Evolutionary conservation across 2,888 invertebrate species (phyloP), one percentile per base, ranked within the genome.

Genomic region (Chamaedrilus cognettii): DNA sequence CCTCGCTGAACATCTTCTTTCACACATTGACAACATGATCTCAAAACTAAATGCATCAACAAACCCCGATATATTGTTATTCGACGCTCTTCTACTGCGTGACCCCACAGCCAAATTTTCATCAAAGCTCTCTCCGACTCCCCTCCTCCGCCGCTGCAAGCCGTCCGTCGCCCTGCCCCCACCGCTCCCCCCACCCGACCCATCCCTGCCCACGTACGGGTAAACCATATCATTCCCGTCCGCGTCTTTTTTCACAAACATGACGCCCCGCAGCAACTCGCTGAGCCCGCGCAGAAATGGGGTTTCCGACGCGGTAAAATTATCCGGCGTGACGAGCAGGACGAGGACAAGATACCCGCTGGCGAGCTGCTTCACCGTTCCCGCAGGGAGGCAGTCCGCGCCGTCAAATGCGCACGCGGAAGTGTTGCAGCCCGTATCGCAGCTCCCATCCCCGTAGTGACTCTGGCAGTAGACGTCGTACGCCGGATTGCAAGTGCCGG

Each of bases 401-500:
- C 98, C 98, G 78, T 99, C 99, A 94, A 96, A 98, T 80, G 94
- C 94, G 84, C 99, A 99, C 78, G 94, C 97, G 3, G 91, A 93
- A 77, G 92, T 95, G 83, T 98, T 95, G 81, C 99, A 99, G 0
- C 95, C 95, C 72, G 92, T 90, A 83, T 99, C 96, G 80, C 98
- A 99, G 73, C 91, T 87, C 0, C 96, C 96, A 79, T 98, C 94
- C 2, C 91, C 94, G 78, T 96, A 97, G 79, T 96, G 93, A 75
- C 91, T 90, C 77, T 91, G 89, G 77, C 97, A 98, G 81, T 94
- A 97, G 0, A 91, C 91, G 73, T 96, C 94, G 79, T 94, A 95
- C 33, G 92, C 89, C 0, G 94, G 93, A 79, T 87, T 87, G 75
- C 74, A 84, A 5, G 73, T 70, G 3, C 94, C 83, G 11, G 28